Evolutionary conservation across 1,140 invertebrate genomes (phyloP).

Genomic region (Pachyrhynchus sulphureomaculatus): DNA sequence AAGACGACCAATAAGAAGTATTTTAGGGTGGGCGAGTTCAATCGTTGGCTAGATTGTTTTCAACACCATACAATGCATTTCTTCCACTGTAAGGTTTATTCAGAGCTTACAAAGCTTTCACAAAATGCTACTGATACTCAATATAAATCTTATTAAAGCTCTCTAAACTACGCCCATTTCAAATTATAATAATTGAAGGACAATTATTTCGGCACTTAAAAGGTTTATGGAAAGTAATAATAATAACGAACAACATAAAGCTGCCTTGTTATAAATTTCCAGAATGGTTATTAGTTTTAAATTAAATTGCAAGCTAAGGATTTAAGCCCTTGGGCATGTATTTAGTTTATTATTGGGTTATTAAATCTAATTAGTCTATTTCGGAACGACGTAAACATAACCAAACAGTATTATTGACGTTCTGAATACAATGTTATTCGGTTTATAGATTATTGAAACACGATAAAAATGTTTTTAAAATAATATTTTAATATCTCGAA

Average conservation of each 20-base stretch:
- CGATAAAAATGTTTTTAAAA: no score
- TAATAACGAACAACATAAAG: constrained; percentile 11
- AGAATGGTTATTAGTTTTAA: constrained; percentile 26
- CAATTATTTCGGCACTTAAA: constrained; percentile 16
- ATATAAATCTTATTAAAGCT: no score
- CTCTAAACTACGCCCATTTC: neutral
- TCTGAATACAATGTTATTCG: constrained; percentile 15
- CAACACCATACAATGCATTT: no score
- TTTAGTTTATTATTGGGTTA: constrained; percentile 23
- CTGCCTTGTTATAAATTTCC: constrained; percentile 11
- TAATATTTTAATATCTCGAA: no score
- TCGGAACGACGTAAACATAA: constrained; percentile 14
- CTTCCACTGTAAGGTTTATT: no score
- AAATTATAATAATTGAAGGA: constrained; percentile 18
- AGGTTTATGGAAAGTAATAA: constrained; percentile 11
- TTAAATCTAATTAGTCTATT: constrained; percentile 25
- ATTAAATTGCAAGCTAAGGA: constrained; percentile 20
- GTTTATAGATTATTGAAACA: neutral
- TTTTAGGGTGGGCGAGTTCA: no score
- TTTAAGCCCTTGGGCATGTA: constrained; percentile 19
- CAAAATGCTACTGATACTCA: no score
- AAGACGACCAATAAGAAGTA: no score
- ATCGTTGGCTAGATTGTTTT: no score
- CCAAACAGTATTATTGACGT: constrained; percentile 9
- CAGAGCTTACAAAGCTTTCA: no score